Conservation (phyloP, 2,113 vertebrate species). For the Chionomys nivalis region DNA sequence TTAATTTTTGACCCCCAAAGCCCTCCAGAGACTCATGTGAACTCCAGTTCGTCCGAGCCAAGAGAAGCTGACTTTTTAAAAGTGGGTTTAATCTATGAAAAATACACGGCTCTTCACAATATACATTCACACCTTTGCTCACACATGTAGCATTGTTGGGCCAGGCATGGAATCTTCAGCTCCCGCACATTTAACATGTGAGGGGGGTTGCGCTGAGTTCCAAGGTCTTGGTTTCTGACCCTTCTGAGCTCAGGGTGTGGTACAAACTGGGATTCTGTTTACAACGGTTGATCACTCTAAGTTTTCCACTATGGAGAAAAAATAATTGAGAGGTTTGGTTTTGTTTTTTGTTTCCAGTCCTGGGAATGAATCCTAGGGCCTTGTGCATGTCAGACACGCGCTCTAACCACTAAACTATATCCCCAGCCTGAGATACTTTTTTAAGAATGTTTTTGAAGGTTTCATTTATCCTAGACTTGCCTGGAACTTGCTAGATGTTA, state of each 20-base stretch:
- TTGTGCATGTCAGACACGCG: not conserved
- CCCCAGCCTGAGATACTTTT: not conserved
- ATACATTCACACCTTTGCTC: not conserved
- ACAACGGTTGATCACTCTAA: not conserved
- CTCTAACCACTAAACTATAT: not conserved
- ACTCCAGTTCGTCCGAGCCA: not conserved
- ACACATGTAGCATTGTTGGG: not conserved
- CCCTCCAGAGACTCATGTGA: conserved; percentile 17
- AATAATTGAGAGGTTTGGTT: not conserved
- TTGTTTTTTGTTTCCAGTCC: not conserved
- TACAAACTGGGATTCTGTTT: too few species aligned
- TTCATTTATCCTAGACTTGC: not conserved
- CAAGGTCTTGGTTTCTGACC: not conserved
- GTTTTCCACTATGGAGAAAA: not conserved
- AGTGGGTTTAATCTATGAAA: not conserved
- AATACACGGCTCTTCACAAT: not conserved
- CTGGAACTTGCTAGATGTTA: not conserved
- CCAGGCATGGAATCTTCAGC: not conserved
- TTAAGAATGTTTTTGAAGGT: not conserved
- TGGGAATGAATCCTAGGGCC: not conserved
- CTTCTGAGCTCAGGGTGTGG: not conserved
- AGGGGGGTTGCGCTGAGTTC: not conserved
- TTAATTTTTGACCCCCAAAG: conserved; percentile 30
- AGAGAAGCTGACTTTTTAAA: conserved; percentile 35
- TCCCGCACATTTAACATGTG: not conserved